Evolutionary conservation across 2,113 vertebrate species (phyloP).

Genomic region (Mionectes macconnelli): DNA sequence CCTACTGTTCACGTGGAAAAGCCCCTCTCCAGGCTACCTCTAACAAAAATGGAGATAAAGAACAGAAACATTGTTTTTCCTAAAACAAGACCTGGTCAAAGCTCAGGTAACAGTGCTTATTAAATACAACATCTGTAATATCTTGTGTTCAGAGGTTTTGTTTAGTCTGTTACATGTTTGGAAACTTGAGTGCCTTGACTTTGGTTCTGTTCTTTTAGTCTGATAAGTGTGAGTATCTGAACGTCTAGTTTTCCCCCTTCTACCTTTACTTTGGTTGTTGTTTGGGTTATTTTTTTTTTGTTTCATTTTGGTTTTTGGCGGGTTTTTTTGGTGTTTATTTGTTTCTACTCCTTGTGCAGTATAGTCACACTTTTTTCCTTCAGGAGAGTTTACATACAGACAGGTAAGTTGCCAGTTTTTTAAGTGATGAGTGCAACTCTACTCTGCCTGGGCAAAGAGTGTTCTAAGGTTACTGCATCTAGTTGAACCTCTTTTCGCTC

Average conservation of each 20-base stretch:
- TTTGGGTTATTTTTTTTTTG: neutral
- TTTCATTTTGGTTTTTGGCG: no score
- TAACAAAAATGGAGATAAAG: slow-evolving; percentile 79
- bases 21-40: slow-evolving; percentile 35
- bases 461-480: neutral
- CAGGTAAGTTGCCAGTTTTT: neutral
- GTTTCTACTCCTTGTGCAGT: neutral
- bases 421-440: neutral
- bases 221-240: neutral
- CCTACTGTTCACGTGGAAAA: slow-evolving; percentile 67
- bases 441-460: neutral
- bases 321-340: neutral
- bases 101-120: slow-evolving; percentile 79
- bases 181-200: neutral
- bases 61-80: slow-evolving; percentile 84
- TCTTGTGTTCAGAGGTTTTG: neutral
- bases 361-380: neutral
- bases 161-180: neutral
- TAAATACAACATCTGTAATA: neutral
- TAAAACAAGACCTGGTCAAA: slow-evolving; percentile 77
- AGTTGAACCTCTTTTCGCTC: neutral
- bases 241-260: neutral
- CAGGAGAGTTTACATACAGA: neutral
- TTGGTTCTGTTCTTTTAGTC: neutral
- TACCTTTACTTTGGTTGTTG: no score